Evolutionary conservation across 2,888 invertebrate genomes (phyloP).

Genomic region (Gisinianus flammeolus): DNA sequence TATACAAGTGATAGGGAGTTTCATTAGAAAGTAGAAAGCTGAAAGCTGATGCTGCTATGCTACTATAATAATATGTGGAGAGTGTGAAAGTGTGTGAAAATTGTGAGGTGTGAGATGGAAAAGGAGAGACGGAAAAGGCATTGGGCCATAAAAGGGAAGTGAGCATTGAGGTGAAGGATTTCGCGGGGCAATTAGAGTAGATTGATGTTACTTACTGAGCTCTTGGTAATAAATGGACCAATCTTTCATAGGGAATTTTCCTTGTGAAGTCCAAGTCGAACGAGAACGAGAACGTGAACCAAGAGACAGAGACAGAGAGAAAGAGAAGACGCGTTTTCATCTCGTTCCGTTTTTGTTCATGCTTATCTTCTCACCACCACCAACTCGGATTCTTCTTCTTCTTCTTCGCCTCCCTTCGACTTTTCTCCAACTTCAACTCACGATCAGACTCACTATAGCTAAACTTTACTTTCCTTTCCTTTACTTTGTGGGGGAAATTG

Average conservation of each 20-base stretch:
- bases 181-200: conserved; percentile 47
- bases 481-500: no score
- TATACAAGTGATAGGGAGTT: neutral
- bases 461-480: no score
- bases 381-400: no score
- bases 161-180: conserved; percentile 38
- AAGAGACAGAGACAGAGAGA: neutral
- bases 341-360: no score
- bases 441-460: neutral
- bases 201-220: conserved; percentile 50
- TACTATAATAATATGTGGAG: neutral
- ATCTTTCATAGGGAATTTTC: conserved; percentile 48
- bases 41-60: neutral
- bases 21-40: neutral
- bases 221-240: conserved; percentile 46
- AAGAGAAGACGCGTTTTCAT: no score
- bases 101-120: conserved; percentile 11
- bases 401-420: no score
- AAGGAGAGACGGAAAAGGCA: conserved; percentile 23
- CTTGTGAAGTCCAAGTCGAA: no score
- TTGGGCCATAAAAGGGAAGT: conserved; percentile 27
- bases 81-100: conserved; percentile 27
- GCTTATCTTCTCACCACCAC: no score
- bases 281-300: neutral
- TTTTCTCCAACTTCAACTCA: neutral